Conservation (phyloP, 1,140 invertebrate genomes). For the Latrodectus geometricus region DNA sequence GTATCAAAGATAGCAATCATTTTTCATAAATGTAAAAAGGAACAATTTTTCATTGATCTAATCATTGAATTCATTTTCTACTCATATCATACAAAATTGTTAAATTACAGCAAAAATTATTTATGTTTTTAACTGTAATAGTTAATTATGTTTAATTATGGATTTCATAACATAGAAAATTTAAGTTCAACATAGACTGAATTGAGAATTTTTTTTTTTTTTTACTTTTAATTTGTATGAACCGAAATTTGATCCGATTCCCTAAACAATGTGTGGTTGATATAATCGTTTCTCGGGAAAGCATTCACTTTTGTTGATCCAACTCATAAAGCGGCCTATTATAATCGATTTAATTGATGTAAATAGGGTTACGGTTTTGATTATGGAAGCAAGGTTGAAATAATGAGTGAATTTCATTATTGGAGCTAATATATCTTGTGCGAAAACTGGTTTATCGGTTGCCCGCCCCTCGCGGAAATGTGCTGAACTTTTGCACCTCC, state of each 20-base stretch:
- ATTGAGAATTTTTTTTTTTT: too few species aligned
- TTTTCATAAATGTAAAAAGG: too few species aligned
- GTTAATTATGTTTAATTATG: too few species aligned
- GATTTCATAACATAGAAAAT: too few species aligned
- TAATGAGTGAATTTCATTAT: slow-evolving; percentile 17
- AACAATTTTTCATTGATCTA: too few species aligned
- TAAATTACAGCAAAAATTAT: too few species aligned
- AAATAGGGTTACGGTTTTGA: slow-evolving; percentile 5
- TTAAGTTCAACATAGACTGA: too few species aligned
- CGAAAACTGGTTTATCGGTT: not conserved
- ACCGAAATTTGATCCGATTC: not conserved
- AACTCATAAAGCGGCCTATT: not conserved
- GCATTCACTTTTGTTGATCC: not conserved
- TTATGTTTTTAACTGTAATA: too few species aligned
- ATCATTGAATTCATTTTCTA: too few species aligned
- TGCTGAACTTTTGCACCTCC: not conserved
- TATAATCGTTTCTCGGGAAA: not conserved
- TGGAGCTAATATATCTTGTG: slow-evolving; percentile 6
- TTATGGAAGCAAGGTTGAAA: not conserved
- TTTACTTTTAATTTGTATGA: not conserved
- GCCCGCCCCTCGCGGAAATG: not conserved
- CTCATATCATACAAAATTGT: too few species aligned
- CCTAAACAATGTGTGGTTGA: not conserved
- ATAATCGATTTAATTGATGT: slow-evolving; percentile 19
- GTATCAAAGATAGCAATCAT: too few species aligned